Base-by-base conservation (phyloP, 2,113 vertebrate species). In the Ondatra zibethicus region DNA sequence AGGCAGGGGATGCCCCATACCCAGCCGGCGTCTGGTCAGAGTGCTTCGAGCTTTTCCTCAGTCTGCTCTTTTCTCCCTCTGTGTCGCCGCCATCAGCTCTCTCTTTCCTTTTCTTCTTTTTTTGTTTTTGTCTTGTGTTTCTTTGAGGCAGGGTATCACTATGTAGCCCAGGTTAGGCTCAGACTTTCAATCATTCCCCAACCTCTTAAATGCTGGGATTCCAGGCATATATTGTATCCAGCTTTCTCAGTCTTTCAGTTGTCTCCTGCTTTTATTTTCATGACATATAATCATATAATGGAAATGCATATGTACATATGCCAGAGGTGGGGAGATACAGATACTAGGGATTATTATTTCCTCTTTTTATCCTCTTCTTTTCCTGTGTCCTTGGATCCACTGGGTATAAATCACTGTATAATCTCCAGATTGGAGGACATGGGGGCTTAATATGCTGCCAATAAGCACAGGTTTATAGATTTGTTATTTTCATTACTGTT, bases 381-480 rank as follows among this genome's bases (percentile, higher is more conserved):
- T 89, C 82, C 95, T 94, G 25, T 96, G 96, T 97, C 55, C 88
- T 97, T 78, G 96, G 96, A 81, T 97, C 97, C 88, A 84, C 86
- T 84, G 19, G 17, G 89, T 95, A 97, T 97, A 98, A 98, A 98
- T 96, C 97, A 97, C 66, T 66, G 66, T 36, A 36, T 94, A 96
- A 96, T 94, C 58, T 92, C 89, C 55, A 92, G n/a, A 0, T 90
- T 97, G 96, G 89, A 97, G 96, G 97, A 97, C 33, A 55, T n/a
- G 81, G 88, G 29, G 97, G 50, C 89, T 58, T 96, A 80, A 97
- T 91, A 50, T 72, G 95, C 98, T 97, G 95, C 95, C 50, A 92
- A 93, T 96, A 73, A 95, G 78, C 78, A 65, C 97, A 96, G n/a
- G 89, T 98, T 98, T 98, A 98, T 98, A 98, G 98, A 98, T 98